These are phyloP conservation scores for Oceanodroma leucorhoa DNA, from an alignment of 2,797 vertebrate genomes.

Conservation along the genomic window DNA sequence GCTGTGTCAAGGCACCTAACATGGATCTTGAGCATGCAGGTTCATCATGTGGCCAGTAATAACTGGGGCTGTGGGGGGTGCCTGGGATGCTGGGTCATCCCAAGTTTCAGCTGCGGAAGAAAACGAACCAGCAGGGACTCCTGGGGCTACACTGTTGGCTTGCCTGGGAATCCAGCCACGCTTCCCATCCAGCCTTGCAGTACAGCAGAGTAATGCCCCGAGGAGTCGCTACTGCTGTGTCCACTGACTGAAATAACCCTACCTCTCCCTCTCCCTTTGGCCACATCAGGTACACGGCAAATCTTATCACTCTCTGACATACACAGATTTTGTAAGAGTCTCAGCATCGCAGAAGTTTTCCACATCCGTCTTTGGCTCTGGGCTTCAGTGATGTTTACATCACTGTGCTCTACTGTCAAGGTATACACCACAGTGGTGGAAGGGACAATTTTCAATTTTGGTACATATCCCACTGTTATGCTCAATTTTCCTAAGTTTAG, in stretches of 20 bases:
- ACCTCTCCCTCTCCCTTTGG: neutral
- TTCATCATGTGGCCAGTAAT: neutral
- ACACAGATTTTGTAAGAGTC: neutral
- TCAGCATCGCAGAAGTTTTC: neutral
- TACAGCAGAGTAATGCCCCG: neutral
- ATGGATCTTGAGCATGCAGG: neutral
- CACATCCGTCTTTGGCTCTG: neutral
- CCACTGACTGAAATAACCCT: neutral
- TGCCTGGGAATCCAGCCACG: neutral
- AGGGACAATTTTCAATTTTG: neutral
- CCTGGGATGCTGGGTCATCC: neutral
- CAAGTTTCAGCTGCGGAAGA: neutral
- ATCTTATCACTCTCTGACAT: neutral
- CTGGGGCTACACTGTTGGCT: neutral
- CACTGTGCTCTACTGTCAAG: neutral
- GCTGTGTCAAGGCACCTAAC: neutral
- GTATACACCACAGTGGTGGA: fast-evolving
- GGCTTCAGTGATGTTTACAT: neutral
- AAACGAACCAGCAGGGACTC: neutral
- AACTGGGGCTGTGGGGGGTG: neutral
- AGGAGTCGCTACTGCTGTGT: neutral
- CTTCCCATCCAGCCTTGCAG: neutral
- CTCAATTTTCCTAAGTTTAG: neutral
- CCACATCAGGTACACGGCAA: fast-evolving
- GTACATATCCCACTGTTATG: fast-evolving